These are phyloP conservation scores for Drosophila ironensis DNA, from an alignment of 1,140 invertebrate species.

Conservation along the genomic window DNA sequence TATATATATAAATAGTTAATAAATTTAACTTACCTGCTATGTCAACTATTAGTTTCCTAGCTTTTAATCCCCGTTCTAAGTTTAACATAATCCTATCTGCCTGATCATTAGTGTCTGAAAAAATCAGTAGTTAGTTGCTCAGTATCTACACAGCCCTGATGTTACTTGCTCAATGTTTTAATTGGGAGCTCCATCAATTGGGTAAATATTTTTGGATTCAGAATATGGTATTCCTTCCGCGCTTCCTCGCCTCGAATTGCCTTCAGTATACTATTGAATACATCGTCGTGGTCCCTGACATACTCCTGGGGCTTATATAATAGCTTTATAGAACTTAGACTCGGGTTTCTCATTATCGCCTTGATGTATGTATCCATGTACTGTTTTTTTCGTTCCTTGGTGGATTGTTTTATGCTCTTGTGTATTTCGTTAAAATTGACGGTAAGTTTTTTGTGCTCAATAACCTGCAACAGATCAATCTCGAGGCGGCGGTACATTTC, in stretches of 20 bases:
- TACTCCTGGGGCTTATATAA: not conserved
- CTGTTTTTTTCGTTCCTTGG: not conserved
- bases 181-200: not conserved
- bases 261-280: constrained; percentile 2
- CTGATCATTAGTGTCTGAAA: too few relatives aligned
- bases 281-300: not conserved
- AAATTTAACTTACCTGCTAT: too few relatives aligned
- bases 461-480: not conserved
- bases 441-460: not conserved
- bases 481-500: not conserved
- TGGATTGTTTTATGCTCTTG: not conserved
- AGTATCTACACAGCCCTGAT: too few relatives aligned
- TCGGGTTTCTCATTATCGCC: not conserved
- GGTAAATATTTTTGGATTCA: not conserved
- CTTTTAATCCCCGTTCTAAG: too few relatives aligned
- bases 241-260: not conserved
- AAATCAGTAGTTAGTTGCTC: too few relatives aligned
- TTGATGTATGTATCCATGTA: not conserved
- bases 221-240: not conserved
- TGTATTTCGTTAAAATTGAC: constrained; percentile 3
- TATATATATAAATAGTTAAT: too few relatives aligned
- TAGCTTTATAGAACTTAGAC: not conserved
- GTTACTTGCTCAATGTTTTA: not conserved
- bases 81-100: too few relatives aligned
- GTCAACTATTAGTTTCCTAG: too few relatives aligned